Base-by-base conservation (phyloP, 2,113 vertebrate species). In the Cynocephalus volans region DNA sequence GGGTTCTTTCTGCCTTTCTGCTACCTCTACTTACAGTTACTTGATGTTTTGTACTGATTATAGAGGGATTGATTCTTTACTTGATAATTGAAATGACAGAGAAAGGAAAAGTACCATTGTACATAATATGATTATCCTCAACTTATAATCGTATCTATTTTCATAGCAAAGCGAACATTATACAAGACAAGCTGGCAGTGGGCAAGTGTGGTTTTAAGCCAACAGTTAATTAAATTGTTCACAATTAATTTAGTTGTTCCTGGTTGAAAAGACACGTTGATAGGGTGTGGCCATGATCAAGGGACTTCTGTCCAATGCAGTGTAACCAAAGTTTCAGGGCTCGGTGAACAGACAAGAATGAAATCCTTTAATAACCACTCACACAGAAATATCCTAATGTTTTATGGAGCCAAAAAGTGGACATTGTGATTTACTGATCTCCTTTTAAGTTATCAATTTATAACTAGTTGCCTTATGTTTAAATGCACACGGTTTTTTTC, bases 171-270 rank as follows among this genome's bases (percentile, higher is more conserved):
- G 33, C 80, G 90, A 88, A 72, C 52, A 36, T 93, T 89, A 87
- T 8, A 58, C 28, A 62, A 56, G 36, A 75, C 91, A 94, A 77
- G n/a, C 65, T 62, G 45, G 80, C 33, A 36, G 50, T 84, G 52
- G 62, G 18, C 31, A 94, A 96, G 58, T 15, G 14, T 62, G 70
- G 87, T 90, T 95, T 88, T 76, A 77, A 84, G n/a, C 67, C 28
- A 95, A 91, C 41, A 60, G 23, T 79, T 96, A 73, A 79, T 84
- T 85, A 60, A 88, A 88, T 84, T 97, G 79, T 88, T 94, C 88
- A 95, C 72, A 95, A 83, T 70, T 52, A 85, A 92, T 88, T 96
- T 94, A 92, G 50, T 72, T 85, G 24, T 95, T 96, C 54, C 26
- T 93, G 65, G 64, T 88, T 94, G 95, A 93, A 92, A 92, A 75